Evolutionary conservation across 2,797 vertebrate genomes (phyloP).

Genomic region (Borostomias antarcticus): DNA sequence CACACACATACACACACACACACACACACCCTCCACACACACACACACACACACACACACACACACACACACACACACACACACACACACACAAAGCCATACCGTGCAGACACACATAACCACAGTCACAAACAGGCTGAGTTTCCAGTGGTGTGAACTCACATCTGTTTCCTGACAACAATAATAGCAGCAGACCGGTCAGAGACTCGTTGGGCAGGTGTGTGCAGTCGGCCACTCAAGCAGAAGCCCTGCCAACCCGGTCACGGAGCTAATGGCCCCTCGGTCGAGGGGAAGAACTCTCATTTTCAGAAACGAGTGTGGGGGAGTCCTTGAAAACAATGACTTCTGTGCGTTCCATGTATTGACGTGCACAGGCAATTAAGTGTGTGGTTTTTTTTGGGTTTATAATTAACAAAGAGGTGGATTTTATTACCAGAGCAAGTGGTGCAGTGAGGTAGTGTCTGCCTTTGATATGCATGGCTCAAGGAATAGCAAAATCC

Average conservation of each 20-base stretch:
- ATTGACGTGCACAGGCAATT: background rate
- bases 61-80: conserved; percentile 40
- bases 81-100: conserved; percentile 55
- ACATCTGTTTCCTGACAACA: conserved; percentile 87
- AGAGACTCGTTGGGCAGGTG: conserved; percentile 74
- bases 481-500: too few species aligned
- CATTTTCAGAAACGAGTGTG: background rate
- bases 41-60: conserved; percentile 10
- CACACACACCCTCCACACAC: conserved; percentile 46
- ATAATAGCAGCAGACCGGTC: conserved; percentile 76
- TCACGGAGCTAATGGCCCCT: background rate
- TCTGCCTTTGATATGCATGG: conserved; percentile 39
- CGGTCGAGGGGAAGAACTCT: background rate
- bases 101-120: conserved; percentile 77
- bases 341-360: background rate
- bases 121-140: conserved; percentile 81
- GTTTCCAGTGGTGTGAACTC: conserved; percentile 82
- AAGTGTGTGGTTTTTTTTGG: background rate
- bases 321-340: background rate
- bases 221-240: conserved; percentile 60
- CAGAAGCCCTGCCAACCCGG: conserved; percentile 48
- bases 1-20: conserved; percentile 77
- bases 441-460: conserved; percentile 15
- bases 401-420: background rate
- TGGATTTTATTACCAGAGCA: background rate